Conservation (phyloP, 2,113 vertebrate genomes). For the Caloenas nicobarica region DNA sequence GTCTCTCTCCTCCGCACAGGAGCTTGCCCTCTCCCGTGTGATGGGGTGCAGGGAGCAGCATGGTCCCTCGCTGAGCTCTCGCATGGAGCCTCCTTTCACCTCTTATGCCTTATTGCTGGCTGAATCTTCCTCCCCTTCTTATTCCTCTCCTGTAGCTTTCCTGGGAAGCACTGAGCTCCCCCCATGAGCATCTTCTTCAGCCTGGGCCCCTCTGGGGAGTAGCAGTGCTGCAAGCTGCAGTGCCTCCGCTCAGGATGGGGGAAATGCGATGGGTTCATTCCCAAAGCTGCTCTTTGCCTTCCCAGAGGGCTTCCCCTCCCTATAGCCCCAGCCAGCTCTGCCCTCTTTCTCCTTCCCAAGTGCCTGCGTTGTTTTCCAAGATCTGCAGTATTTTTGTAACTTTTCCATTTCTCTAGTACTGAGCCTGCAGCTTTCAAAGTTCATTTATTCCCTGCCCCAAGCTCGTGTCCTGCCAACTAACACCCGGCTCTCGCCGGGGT, state of each 20-base stretch:
- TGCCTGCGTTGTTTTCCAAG: constrained; percentile 49
- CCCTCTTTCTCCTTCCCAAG: constrained; percentile 34
- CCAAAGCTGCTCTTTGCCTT: not conserved
- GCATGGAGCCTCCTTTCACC: not conserved
- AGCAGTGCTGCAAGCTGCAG: not conserved
- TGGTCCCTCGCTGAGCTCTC: not conserved
- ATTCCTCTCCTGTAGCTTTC: not conserved
- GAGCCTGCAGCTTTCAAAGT: constrained; percentile 15
- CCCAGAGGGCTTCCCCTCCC: not conserved
- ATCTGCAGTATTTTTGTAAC: constrained; percentile 58
- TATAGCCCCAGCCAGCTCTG: not conserved
- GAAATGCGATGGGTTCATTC: not conserved
- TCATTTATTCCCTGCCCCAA: not conserved
- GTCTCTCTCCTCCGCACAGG: not conserved
- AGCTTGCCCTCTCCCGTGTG: not conserved
- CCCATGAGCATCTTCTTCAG: not conserved
- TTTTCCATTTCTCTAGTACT: constrained; percentile 30
- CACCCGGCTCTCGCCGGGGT: not conserved
- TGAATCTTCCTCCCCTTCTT: not conserved
- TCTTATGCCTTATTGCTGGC: not conserved
- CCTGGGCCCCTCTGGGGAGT: not conserved
- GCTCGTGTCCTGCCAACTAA: not conserved
- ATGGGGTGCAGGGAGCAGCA: not conserved
- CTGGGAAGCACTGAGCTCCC: not conserved
- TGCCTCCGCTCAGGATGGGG: not conserved